phyloP scores from a whole-genome alignment of 2,113 vertebrate genomes.

The Xenopus borealis region DNA sequence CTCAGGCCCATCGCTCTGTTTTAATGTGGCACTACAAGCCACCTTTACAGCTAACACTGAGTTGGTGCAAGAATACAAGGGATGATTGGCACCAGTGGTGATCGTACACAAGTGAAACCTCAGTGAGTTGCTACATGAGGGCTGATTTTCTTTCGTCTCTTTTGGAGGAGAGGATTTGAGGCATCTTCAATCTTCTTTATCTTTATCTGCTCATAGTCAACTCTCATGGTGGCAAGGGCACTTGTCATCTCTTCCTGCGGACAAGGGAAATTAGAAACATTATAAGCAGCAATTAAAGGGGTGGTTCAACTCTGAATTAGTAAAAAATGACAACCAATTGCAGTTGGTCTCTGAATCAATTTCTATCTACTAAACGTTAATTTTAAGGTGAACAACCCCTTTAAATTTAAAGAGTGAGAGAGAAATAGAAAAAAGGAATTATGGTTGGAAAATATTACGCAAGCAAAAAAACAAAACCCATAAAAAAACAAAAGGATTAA shows the following conservation, averaged over 20 bases:
- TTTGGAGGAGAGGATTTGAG: conserved; percentile 89
- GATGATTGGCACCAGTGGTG: conserved; percentile 31
- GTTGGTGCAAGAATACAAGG: conserved; percentile 13
- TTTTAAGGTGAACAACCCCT: too few species aligned
- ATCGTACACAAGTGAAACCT: conserved; percentile 42
- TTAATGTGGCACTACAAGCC: conserved; percentile 23
- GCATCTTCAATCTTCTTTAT: conserved; percentile 97
- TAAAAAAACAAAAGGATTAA: too few species aligned
- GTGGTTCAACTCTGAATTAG: too few species aligned
- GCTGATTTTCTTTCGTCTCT: conserved; percentile 88
- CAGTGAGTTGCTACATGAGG: conserved; percentile 61
- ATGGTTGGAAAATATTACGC: too few species aligned
- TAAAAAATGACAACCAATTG: too few species aligned
- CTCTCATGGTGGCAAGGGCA: conserved; percentile 95
- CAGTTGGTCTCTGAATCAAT: too few species aligned
- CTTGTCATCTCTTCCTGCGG: conserved; percentile 97
- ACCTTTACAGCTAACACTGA: conserved; percentile 37
- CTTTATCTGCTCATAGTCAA: conserved; percentile 96
- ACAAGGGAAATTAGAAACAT: neutral
- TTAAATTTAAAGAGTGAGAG: too few species aligned
- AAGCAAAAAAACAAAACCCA: too few species aligned
- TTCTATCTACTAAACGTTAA: too few species aligned
- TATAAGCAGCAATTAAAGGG: too few species aligned
- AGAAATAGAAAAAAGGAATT: too few species aligned
- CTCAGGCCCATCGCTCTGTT: neutral